Evolutionary conservation across 2,888 invertebrate species (phyloP).

Genomic region (Timandra comae): DNA sequence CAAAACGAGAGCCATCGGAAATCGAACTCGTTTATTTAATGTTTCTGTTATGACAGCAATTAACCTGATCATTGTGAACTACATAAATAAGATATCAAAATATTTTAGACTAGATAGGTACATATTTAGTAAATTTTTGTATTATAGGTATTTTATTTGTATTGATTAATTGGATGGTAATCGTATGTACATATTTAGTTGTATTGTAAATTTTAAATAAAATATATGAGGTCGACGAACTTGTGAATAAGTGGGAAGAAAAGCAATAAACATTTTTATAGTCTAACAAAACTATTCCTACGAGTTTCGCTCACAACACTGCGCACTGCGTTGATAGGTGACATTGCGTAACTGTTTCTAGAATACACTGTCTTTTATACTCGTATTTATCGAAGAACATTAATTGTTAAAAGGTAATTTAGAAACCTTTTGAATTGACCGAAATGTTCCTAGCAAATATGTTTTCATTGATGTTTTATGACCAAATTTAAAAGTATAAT

Average conservation of each 20-base stretch:
- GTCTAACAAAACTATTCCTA: conserved; percentile 45
- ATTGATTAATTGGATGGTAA: conserved; percentile 60
- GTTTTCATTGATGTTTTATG: too few relatives aligned
- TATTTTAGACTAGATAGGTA: too few relatives aligned
- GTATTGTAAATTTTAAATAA: conserved; percentile 58
- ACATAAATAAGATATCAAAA: too few relatives aligned
- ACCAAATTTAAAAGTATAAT: too few relatives aligned
- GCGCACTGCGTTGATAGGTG: conserved; percentile 13
- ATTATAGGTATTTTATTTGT: conserved; percentile 24
- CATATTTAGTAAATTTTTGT: neutral
- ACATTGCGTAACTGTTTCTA: conserved; percentile 33
- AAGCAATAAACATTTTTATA: conserved; percentile 66
- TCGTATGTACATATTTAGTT: conserved; percentile 63
- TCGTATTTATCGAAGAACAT: neutral
- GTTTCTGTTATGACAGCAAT: too few relatives aligned
- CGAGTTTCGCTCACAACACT: conserved; percentile 39
- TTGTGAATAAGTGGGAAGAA: conserved; percentile 58
- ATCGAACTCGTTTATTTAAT: too few relatives aligned
- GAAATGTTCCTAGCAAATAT: too few relatives aligned
- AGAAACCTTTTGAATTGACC: too few relatives aligned
- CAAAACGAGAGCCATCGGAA: too few relatives aligned
- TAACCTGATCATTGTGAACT: too few relatives aligned
- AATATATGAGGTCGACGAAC: conserved; percentile 59
- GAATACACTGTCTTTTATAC: conserved; percentile 13
- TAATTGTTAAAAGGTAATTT: too few relatives aligned